These are phyloP conservation scores for Drosophila trapezifrons DNA, from an alignment of 1,140 invertebrate genomes.

Conservation along the genomic window DNA sequence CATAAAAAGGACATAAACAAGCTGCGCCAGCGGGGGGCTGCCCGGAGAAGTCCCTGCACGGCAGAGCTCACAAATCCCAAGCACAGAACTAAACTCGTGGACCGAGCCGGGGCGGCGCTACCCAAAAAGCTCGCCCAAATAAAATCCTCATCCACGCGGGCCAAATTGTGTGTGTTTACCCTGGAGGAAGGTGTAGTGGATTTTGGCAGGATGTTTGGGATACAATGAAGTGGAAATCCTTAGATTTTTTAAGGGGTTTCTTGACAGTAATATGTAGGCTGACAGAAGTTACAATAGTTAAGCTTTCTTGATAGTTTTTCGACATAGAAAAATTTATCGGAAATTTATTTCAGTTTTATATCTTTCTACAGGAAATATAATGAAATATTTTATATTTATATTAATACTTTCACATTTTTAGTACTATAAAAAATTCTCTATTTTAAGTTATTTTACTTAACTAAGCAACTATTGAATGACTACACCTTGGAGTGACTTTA, in stretches of 20 bases:
- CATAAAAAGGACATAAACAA: conserved; percentile 75
- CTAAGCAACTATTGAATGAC: background rate
- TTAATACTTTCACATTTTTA: too few species aligned
- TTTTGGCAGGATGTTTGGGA: background rate
- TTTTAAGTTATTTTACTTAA: background rate
- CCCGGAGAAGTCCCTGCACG: conserved; percentile 66
- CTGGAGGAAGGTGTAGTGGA: conserved; percentile 8
- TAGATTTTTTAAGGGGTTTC: too few species aligned
- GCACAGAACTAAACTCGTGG: conserved; percentile 58
- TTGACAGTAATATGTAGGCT: too few species aligned
- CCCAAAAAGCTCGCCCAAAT: conserved; percentile 41
- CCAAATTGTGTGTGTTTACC: conserved; percentile 67
- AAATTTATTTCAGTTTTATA: too few species aligned
- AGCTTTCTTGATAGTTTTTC: too few species aligned
- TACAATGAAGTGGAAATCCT: background rate
- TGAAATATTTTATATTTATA: too few species aligned
- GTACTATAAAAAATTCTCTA: too few species aligned
- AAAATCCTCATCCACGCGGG: conserved; percentile 71
- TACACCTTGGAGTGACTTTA: background rate
- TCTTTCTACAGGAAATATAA: too few species aligned
- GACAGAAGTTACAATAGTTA: too few species aligned
- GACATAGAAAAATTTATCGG: too few species aligned
- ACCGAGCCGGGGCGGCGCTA: conserved; percentile 28
- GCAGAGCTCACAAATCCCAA: conserved; percentile 63
- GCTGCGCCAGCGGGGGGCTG: conserved; percentile 13